Evolutionary conservation across 1,140 invertebrate genomes (phyloP).

Genomic region (Drosophila mayri): DNA sequence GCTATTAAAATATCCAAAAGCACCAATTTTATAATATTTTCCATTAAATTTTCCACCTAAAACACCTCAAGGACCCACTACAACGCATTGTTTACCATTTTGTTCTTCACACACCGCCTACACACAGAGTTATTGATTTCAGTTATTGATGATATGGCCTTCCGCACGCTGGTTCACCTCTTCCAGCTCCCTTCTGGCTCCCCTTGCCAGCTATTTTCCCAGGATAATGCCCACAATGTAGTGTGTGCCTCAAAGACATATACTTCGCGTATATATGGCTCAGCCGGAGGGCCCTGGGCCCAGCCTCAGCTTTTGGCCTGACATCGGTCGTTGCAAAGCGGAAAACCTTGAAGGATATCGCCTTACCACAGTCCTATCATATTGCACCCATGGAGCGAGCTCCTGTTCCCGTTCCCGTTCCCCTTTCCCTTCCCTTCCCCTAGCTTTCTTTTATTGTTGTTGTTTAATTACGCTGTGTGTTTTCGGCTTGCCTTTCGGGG

Average conservation of each 20-base stretch:
- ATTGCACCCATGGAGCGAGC: slow-evolving; percentile 65
- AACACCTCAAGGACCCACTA: neutral
- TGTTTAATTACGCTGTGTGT: slow-evolving; percentile 71
- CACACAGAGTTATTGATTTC: slow-evolving; percentile 43
- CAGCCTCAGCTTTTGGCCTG: slow-evolving; percentile 21
- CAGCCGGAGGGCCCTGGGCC: slow-evolving; percentile 1
- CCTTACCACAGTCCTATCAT: slow-evolving; percentile 67
- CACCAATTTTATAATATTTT: neutral
- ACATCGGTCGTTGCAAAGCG: slow-evolving; percentile 65
- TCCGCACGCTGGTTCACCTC: slow-evolving; percentile 11
- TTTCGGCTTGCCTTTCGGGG: slow-evolving; percentile 33
- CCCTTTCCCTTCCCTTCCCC: neutral
- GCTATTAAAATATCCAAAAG: neutral
- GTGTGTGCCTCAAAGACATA: slow-evolving; percentile 36
- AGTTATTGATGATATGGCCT: slow-evolving; percentile 19
- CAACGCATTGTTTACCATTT: slow-evolving; percentile 19
- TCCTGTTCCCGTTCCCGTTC: slow-evolving; percentile 4
- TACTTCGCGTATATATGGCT: slow-evolving; percentile 11
- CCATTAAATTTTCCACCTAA: neutral
- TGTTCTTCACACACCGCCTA: neutral
- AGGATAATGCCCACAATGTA: slow-evolving; percentile 31
- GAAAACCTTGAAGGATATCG: slow-evolving; percentile 79
- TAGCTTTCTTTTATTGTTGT: slow-evolving; percentile 31
- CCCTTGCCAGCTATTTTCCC: slow-evolving; percentile 9
- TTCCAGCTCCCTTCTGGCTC: neutral